A percentile compares a stretch with the other conserved stretches of the same genome.
These are phyloP conservation scores for Phalacrocorax brasilianus DNA, from an alignment of 2,113 vertebrate species.

Conservation along the genomic window DNA sequence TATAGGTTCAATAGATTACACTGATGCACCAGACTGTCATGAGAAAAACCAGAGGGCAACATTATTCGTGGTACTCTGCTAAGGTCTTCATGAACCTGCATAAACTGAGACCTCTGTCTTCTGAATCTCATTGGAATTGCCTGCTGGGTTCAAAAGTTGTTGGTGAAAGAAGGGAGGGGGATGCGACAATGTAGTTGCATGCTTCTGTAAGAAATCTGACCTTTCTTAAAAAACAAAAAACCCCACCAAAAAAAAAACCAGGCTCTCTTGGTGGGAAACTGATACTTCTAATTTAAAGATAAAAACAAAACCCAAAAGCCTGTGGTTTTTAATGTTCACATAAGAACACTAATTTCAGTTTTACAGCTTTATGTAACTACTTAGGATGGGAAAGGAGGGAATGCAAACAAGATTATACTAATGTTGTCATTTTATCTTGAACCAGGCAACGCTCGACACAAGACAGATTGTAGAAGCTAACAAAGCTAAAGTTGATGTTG, in stretches of 20 bases:
- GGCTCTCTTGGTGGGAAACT: neutral
- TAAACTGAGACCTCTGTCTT: neutral
- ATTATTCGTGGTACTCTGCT: neutral
- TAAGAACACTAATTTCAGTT: neutral
- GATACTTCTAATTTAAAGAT: neutral
- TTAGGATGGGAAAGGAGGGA: neutral
- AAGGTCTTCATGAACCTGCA: neutral
- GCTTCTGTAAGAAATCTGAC: neutral
- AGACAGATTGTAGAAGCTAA: conserved; percentile 87
- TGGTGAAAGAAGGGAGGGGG: neutral
- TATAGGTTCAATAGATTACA: neutral
- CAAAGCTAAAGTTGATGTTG: conserved; percentile 87
- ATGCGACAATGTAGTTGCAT: neutral
- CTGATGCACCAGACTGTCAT: neutral
- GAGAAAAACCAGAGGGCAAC: neutral
- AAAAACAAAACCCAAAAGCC: neutral
- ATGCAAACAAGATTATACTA: neutral
- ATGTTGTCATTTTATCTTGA: conserved; percentile 38
- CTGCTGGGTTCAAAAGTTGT: neutral
- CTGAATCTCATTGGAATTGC: neutral
- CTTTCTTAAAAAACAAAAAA: neutral
- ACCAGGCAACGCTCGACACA: conserved; percentile 92
- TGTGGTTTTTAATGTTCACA: rapidly evolving
- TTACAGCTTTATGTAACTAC: neutral
- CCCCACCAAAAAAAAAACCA: neutral